Percentiles rank a stretch among this genome's conserved stretches.
These are phyloP conservation scores for Apodemus speciosus DNA, from an alignment of 2,113 vertebrate genomes.

Conservation along the genomic window DNA sequence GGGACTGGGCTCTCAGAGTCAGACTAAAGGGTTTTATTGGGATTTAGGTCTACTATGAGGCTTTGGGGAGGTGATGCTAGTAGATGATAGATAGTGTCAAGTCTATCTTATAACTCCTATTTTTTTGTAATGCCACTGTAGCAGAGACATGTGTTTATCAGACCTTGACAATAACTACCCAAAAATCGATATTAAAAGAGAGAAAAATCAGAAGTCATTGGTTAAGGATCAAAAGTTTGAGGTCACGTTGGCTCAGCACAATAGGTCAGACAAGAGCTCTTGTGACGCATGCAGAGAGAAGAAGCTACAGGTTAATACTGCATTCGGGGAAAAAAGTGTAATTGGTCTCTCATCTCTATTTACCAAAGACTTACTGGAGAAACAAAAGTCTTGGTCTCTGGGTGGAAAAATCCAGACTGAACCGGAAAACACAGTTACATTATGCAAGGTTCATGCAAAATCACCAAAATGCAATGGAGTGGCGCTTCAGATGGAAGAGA, in stretches of 20 bases:
- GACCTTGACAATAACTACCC: slow-evolving; percentile 77
- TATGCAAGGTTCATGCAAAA: slow-evolving; percentile 24
- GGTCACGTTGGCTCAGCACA: slow-evolving; percentile 66
- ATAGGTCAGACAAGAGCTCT: slow-evolving; percentile 61
- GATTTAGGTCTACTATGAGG: neutral
- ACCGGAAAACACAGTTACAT: slow-evolving; percentile 38
- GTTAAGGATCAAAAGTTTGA: slow-evolving; percentile 68
- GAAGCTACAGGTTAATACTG: slow-evolving; percentile 59
- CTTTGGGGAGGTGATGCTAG: neutral
- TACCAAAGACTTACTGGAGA: slow-evolving; percentile 75
- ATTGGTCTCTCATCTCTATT: neutral
- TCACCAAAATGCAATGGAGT: slow-evolving; percentile 33
- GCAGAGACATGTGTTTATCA: slow-evolving; percentile 78
- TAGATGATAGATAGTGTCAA: neutral
- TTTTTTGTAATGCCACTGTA: slow-evolving; percentile 77
- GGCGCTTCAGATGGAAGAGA: slow-evolving; percentile 22
- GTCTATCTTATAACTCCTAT: slow-evolving; percentile 36
- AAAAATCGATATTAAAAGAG: slow-evolving; percentile 68
- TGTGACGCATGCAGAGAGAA: slow-evolving; percentile 70
- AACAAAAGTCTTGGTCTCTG: slow-evolving; percentile 61
- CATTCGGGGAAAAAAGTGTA: slow-evolving; percentile 59
- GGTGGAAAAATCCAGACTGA: slow-evolving; percentile 79
- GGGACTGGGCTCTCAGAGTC: neutral
- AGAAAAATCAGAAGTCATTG: slow-evolving; percentile 63
- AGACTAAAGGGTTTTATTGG: neutral